phyloP scores from a whole-genome alignment of 2,113 vertebrate genomes.

The Tor tambroides region DNA sequence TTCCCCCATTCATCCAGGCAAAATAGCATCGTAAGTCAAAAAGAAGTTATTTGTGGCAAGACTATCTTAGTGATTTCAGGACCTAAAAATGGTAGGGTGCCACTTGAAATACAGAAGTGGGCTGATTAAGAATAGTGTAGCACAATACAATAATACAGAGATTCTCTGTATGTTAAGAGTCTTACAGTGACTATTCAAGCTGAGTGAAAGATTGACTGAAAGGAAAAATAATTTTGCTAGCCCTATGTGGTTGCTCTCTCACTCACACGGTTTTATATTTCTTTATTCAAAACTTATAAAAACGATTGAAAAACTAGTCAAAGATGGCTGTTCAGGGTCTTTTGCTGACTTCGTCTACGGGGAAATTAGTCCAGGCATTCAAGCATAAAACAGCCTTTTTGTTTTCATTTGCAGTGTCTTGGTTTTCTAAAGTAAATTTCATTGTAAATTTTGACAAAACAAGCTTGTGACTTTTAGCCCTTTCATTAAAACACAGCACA shows the following conservation, averaged over 20 bases:
- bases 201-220: neutral
- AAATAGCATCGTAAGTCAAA: neutral
- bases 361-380: constrained; percentile 34
- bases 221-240: neutral
- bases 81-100: neutral
- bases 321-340: neutral
- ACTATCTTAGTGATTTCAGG: neutral
- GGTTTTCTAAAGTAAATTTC: constrained; percentile 43
- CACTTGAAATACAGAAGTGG: neutral
- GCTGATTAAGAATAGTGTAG: neutral
- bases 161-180: neutral
- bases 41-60: neutral
- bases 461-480: neutral
- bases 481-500: constrained; percentile 1
- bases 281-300: neutral
- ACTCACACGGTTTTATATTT: neutral
- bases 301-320: neutral
- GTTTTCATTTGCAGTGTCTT: constrained; percentile 28
- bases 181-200: neutral
- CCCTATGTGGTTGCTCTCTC: neutral
- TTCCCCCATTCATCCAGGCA: neutral
- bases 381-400: constrained; percentile 41
- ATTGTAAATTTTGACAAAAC: constrained; percentile 37
- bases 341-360: constrained; percentile 3
- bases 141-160: neutral